phyloP scores from a whole-genome alignment of 1,140 invertebrate species.

The Drosophila novamexicana region DNA sequence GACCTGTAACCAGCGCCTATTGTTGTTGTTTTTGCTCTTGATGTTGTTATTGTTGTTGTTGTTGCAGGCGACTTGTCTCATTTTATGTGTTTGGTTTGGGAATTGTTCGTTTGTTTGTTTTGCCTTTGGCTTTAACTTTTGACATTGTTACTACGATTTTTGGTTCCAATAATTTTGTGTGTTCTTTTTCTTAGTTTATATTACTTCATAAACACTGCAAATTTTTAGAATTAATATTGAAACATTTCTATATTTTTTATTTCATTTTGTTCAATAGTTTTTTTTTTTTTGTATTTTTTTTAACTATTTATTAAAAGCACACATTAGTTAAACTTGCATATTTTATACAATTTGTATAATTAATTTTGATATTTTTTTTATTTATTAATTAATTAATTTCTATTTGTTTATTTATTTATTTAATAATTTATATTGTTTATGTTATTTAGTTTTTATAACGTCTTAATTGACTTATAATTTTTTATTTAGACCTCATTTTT shows the following conservation, averaged over 20 bases:
- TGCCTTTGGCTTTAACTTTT: constrained; percentile 50
- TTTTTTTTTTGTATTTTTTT: background rate
- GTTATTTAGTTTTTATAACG: no score
- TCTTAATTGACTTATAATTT: no score
- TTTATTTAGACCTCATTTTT: no score
- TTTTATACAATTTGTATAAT: no score
- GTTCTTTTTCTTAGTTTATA: constrained; percentile 17
- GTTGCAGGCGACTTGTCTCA: constrained; percentile 56
- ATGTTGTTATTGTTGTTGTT: constrained; percentile 8
- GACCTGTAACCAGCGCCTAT: constrained; percentile 29
- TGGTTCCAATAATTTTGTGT: constrained; percentile 31
- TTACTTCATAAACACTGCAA: constrained; percentile 18
- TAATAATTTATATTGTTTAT: no score
- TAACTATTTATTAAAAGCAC: background rate
- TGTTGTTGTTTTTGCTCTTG: constrained; percentile 33
- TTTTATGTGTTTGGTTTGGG: constrained; percentile 52
- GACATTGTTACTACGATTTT: constrained; percentile 58
- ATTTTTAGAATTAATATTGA: background rate
- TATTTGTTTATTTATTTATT: no score
- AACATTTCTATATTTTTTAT: background rate
- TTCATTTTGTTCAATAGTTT: background rate
- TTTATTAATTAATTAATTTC: no score
- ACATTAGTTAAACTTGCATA: no score
- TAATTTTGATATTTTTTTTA: no score
- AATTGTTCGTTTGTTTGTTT: constrained; percentile 46